Evolutionary conservation across 2,888 invertebrate genomes (phyloP).

Genomic region (Norana najaformis): DNA sequence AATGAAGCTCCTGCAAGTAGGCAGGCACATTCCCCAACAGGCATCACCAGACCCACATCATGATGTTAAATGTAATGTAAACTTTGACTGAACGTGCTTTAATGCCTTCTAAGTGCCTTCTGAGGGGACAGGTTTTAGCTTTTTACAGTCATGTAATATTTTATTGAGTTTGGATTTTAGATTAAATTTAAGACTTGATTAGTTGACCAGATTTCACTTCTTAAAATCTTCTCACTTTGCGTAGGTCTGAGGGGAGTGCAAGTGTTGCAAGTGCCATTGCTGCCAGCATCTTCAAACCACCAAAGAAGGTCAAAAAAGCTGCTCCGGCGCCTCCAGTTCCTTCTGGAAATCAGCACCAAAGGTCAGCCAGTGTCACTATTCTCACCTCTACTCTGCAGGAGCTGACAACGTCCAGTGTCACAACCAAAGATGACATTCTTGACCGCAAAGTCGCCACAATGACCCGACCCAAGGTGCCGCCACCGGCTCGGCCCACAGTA

Average conservation of each 20-base stretch:
- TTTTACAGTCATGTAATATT: neutral
- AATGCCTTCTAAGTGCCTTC: neutral
- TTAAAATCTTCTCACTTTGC: neutral
- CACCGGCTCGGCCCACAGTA: neutral
- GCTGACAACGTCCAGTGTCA: neutral
- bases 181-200: neutral
- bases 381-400: slow-evolving; percentile 8
- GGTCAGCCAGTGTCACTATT: neutral
- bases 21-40: neutral
- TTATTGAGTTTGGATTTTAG: neutral
- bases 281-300: neutral
- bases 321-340: slow-evolving; percentile 17
- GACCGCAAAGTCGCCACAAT: slow-evolving; percentile 17
- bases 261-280: neutral
- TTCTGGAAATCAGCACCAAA: slow-evolving; percentile 2
- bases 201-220: neutral
- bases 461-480: slow-evolving; percentile 8
- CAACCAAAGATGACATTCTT: neutral
- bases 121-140: neutral
- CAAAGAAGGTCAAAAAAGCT: neutral
- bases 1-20: too few relatives aligned
- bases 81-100: neutral
- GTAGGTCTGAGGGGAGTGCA: neutral
- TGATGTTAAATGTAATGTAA: neutral
- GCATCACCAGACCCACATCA: neutral